Evolutionary conservation across 2,797 vertebrate species (phyloP).

Genomic region (Catostomus latipinnis): DNA sequence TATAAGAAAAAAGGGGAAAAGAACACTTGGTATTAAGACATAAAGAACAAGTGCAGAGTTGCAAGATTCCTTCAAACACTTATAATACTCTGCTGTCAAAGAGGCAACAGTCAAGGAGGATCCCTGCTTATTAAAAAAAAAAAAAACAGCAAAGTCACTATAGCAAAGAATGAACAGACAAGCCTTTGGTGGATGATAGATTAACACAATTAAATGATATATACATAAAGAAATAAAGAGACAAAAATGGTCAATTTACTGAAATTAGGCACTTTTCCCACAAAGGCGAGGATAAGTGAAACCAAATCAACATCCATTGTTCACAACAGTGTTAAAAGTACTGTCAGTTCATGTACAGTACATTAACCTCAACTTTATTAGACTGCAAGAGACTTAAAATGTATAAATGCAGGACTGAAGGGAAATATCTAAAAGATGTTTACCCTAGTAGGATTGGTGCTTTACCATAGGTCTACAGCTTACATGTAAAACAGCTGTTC

Average conservation of each 20-base stretch:
- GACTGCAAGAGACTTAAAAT: not conserved
- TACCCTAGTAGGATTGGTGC: slow-evolving; percentile 1
- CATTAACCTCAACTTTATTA: not conserved
- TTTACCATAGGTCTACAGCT: not conserved
- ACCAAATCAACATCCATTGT: slow-evolving; percentile 27
- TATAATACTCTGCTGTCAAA: not conserved
- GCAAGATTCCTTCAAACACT: slow-evolving; percentile 5
- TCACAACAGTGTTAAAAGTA: not conserved
- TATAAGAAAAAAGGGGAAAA: slow-evolving; percentile 41
- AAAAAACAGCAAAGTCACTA: not conserved
- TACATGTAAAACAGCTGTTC: not conserved
- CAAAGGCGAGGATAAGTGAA: slow-evolving; percentile 36
- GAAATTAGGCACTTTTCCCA: slow-evolving; percentile 45
- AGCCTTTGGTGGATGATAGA: slow-evolving; percentile 7
- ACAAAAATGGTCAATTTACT: slow-evolving; percentile 3
- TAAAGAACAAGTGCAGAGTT: slow-evolving; percentile 33
- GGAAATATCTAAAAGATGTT: slow-evolving; percentile 2
- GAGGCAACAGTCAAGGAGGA: too few species aligned
- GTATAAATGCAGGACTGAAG: not conserved
- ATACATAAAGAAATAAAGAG: not conserved
- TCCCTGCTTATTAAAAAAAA: too few species aligned
- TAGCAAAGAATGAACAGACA: slow-evolving; percentile 25
- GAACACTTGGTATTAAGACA: slow-evolving; percentile 50
- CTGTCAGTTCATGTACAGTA: not conserved
- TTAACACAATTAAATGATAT: slow-evolving; percentile 1